Evolutionary conservation across 2,797 vertebrate genomes (phyloP).

Genomic region (Loris lydekkerianus): DNA sequence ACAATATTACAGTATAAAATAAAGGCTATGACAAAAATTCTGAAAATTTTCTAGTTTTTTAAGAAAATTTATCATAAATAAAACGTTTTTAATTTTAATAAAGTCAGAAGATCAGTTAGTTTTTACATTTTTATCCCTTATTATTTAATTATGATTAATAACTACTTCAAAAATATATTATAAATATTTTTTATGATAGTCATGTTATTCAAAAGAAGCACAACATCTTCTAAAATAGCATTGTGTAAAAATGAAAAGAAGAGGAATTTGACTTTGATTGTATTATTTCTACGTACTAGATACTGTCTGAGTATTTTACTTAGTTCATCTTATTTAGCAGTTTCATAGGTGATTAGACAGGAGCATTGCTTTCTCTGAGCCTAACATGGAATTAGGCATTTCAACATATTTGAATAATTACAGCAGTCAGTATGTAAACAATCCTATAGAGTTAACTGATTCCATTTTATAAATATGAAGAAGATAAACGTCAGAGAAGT

Average conservation of each 20-base stretch:
- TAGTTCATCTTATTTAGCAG: not conserved
- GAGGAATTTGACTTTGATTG: not conserved
- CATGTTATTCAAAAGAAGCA: not conserved
- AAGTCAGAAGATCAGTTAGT: not conserved
- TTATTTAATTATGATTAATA: not conserved
- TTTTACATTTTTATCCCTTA: not conserved
- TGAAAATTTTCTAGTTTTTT: not conserved
- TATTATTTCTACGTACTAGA: not conserved
- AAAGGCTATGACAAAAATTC: not conserved
- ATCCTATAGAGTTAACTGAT: not conserved
- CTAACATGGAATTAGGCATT: not conserved
- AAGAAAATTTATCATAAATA: not conserved
- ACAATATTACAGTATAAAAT: not conserved
- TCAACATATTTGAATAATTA: not conserved
- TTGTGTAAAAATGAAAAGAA: not conserved
- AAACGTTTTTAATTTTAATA: not conserved
- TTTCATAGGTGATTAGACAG: not conserved
- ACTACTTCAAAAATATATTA: not conserved
- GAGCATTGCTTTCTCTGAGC: not conserved
- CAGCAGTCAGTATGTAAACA: not conserved
- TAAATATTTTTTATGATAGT: not conserved
- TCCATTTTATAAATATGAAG: not conserved
- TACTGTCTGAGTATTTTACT: not conserved
- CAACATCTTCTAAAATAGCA: not conserved
- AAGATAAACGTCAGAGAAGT: not conserved